Percentiles rank a stretch among this genome's conserved stretches.
phyloP scores from a whole-genome alignment of 2,113 vertebrate genomes.

The Epinephelus cyanopodus region DNA sequence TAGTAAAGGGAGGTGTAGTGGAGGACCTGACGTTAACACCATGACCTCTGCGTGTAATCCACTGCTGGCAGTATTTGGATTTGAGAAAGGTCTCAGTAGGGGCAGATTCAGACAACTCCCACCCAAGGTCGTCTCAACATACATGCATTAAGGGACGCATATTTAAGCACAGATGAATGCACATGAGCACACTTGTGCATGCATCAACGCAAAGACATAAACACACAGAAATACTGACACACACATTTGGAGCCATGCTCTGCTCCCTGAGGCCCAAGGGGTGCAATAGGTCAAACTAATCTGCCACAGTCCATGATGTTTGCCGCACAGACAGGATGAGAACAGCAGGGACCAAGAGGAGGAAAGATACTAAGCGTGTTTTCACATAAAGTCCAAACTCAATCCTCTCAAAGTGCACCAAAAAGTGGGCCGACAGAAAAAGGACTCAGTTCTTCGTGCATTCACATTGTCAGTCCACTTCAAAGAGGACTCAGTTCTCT shows the following conservation, averaged over 20 bases:
- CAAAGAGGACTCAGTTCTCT: no score
- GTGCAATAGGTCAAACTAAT: slow-evolving; percentile 71
- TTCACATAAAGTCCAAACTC: no score
- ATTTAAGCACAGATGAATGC: slow-evolving; percentile 11
- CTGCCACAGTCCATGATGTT: slow-evolving; percentile 44
- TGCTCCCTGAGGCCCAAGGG: slow-evolving; percentile 44
- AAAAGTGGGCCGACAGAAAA: no score
- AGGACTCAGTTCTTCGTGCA: no score
- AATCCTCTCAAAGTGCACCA: no score
- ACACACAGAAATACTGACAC: slow-evolving; percentile 38
- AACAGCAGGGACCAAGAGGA: not conserved
- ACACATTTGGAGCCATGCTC: slow-evolving; percentile 18
- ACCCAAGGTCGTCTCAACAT: slow-evolving; percentile 5
- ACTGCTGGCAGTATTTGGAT: not conserved
- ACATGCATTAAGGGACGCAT: slow-evolving; percentile 22
- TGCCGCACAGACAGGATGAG: slow-evolving; percentile 1
- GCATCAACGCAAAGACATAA: slow-evolving; percentile 27
- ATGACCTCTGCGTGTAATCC: slow-evolving; percentile 20
- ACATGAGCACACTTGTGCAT: not conserved
- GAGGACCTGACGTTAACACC: slow-evolving; percentile 17
- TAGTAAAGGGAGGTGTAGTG: slow-evolving; percentile 1
- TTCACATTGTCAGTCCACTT: no score
- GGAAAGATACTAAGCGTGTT: not conserved
- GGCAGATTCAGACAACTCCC: slow-evolving; percentile 13
- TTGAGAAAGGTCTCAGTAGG: slow-evolving; percentile 3